A percentile compares a stretch with the other conserved stretches of the same genome.
These are phyloP conservation scores for Arctopsyche grandis DNA, from an alignment of 1,140 invertebrate genomes.

Conservation along the genomic window DNA sequence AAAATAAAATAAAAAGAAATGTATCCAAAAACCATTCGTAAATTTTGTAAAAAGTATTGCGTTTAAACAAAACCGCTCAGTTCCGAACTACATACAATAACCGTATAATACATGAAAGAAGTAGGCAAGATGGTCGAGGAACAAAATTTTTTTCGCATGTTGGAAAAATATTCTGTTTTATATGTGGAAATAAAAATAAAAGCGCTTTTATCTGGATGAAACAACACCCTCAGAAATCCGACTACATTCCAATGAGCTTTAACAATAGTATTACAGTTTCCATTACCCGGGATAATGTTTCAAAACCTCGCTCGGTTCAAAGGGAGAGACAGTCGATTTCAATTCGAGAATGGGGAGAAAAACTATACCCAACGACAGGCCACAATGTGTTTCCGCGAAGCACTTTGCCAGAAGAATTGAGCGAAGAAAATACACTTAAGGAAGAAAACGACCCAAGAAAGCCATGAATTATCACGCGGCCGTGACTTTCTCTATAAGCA, in stretches of 20 bases:
- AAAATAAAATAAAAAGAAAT: slow-evolving; percentile 51
- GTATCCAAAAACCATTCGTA: neutral
- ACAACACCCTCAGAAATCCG: slow-evolving; percentile 47
- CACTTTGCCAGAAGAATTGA: slow-evolving; percentile 54
- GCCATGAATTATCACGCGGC: slow-evolving; percentile 54
- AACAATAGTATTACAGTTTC: slow-evolving; percentile 54
- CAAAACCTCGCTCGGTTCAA: slow-evolving; percentile 37
- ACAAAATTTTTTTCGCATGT: slow-evolving; percentile 16
- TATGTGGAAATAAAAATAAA: slow-evolving; percentile 31
- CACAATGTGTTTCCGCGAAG: slow-evolving; percentile 48
- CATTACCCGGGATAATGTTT: slow-evolving; percentile 54
- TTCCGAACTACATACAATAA: neutral
- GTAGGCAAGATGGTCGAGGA: neutral
- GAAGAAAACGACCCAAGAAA: slow-evolving; percentile 53
- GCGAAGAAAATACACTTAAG: slow-evolving; percentile 54
- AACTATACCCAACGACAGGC: slow-evolving; percentile 51
- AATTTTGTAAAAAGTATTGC: neutral
- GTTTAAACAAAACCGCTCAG: neutral
- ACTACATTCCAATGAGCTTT: slow-evolving; percentile 54
- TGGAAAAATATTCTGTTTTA: slow-evolving; percentile 26
- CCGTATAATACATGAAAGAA: neutral
- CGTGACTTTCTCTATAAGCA: slow-evolving; percentile 54
- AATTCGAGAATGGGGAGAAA: slow-evolving; percentile 50
- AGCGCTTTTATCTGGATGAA: slow-evolving; percentile 42
- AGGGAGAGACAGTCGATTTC: slow-evolving; percentile 53